A percentile compares a stretch with the other conserved stretches of the same genome.
These are phyloP conservation scores for Marronus borbonicus DNA, from an alignment of 2,888 invertebrate species.

Conservation along the genomic window DNA sequence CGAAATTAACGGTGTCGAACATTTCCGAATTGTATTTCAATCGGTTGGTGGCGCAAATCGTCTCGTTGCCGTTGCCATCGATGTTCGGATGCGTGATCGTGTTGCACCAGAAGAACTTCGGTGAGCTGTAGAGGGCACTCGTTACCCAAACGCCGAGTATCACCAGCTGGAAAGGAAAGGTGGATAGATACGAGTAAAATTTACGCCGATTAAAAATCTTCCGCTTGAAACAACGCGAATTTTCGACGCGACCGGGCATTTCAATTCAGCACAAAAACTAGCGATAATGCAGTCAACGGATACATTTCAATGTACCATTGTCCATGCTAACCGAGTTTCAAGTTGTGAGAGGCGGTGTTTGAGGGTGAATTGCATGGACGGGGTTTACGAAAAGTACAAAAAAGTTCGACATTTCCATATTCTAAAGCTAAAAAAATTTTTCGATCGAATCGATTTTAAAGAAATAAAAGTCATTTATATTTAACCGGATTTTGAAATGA, in stretches of 20 bases:
- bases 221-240: neutral
- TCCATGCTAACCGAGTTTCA: too few species aligned
- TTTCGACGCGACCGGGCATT: neutral
- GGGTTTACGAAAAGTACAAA: too few species aligned
- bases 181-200: neutral
- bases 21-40: conserved; percentile 85
- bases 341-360: too few species aligned
- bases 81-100: conserved; percentile 77
- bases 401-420: too few species aligned
- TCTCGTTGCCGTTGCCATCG: conserved; percentile 75
- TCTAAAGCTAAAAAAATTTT: too few species aligned
- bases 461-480: too few species aligned
- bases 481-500: too few species aligned
- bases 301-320: too few species aligned
- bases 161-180: conserved; percentile 75
- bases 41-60: conserved; percentile 83
- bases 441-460: too few species aligned
- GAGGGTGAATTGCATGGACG: too few species aligned
- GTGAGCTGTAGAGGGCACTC: conserved; percentile 87
- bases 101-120: conserved; percentile 88
- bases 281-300: too few species aligned
- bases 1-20: conserved; percentile 87
- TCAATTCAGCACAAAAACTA: neutral
- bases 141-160: conserved; percentile 87
- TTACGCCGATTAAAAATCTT: neutral